These are phyloP conservation scores for Pasiphila rectangulata DNA, from an alignment of 2,888 invertebrate species.

Conservation along the genomic window DNA sequence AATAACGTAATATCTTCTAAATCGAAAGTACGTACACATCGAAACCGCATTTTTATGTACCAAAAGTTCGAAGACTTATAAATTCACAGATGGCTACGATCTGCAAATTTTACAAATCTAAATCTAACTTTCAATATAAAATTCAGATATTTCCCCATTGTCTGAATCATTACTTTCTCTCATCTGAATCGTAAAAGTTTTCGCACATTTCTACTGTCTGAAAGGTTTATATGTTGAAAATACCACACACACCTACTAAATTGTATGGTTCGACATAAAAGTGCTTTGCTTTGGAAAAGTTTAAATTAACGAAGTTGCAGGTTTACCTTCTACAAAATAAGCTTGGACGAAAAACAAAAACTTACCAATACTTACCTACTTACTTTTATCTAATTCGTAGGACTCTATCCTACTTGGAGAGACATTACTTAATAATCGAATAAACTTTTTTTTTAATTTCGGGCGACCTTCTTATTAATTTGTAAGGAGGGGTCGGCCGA, in stretches of 20 bases:
- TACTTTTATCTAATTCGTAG: too few species aligned
- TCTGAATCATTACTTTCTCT: slow-evolving; percentile 11
- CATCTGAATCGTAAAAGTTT: slow-evolving; percentile 19
- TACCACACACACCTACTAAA: slow-evolving; percentile 20
- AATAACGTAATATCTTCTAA: background rate
- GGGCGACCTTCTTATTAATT: background rate
- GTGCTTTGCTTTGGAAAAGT: background rate
- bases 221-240: slow-evolving; percentile 25
- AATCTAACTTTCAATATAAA: slow-evolving; percentile 4
- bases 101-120: slow-evolving; percentile 8
- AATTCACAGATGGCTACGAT: slow-evolving; percentile 9
- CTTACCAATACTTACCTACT: background rate
- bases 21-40: background rate
- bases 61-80: background rate
- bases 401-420: too few species aligned
- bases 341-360: background rate
- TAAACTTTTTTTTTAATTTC: too few species aligned
- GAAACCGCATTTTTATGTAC: background rate
- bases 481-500: background rate
- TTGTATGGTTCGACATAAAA: background rate
- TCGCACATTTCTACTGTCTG: slow-evolving; percentile 18
- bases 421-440: too few species aligned
- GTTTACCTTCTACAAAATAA: background rate
- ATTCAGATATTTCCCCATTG: slow-evolving; percentile 12
- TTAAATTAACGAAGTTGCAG: background rate